Conservation (phyloP, 1,140 invertebrate species). For the Drosophila paulistorum region DNA sequence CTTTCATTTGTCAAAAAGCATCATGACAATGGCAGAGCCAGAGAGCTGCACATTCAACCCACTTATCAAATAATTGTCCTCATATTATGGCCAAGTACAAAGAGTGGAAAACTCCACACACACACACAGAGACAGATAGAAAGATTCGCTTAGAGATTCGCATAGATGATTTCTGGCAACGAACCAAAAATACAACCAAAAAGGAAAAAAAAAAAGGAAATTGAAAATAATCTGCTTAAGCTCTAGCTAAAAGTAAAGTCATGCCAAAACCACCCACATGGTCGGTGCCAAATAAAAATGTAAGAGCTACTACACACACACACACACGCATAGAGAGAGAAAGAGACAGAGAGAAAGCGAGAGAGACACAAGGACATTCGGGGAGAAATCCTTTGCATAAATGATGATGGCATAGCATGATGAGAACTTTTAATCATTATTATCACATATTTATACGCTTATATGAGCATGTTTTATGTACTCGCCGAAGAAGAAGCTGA, state of each 20-base stretch:
- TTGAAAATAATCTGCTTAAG: slow-evolving; percentile 66
- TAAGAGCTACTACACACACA: slow-evolving; percentile 46
- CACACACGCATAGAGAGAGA: slow-evolving; percentile 6
- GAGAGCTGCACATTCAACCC: slow-evolving; percentile 58
- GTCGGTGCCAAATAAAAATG: slow-evolving; percentile 78
- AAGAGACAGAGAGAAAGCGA: not conserved
- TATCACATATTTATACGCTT: slow-evolving; percentile 83
- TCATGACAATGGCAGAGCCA: slow-evolving; percentile 47
- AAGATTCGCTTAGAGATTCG: slow-evolving; percentile 24
- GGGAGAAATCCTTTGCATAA: slow-evolving; percentile 80
- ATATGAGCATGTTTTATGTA: slow-evolving; percentile 83
- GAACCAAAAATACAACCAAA: slow-evolving; percentile 36
- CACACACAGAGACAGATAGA: slow-evolving; percentile 31
- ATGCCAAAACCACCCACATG: slow-evolving; percentile 38
- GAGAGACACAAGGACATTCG: slow-evolving; percentile 19
- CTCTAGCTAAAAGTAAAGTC: slow-evolving; percentile 29
- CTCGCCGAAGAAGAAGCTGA: slow-evolving; percentile 48
- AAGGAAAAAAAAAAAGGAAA: slow-evolving; percentile 50
- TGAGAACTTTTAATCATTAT: slow-evolving; percentile 83
- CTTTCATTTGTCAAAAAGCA: slow-evolving; percentile 66
- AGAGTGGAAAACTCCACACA: slow-evolving; percentile 29
- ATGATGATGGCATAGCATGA: slow-evolving; percentile 77
- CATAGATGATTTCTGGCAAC: slow-evolving; percentile 33
- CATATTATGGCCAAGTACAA: slow-evolving; percentile 67
- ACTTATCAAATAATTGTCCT: slow-evolving; percentile 82